A percentile compares a stretch with the other conserved stretches of the same genome.
Evolutionary conservation across 1,140 invertebrate species (phyloP).

Genomic region (Diprion similis): DNA sequence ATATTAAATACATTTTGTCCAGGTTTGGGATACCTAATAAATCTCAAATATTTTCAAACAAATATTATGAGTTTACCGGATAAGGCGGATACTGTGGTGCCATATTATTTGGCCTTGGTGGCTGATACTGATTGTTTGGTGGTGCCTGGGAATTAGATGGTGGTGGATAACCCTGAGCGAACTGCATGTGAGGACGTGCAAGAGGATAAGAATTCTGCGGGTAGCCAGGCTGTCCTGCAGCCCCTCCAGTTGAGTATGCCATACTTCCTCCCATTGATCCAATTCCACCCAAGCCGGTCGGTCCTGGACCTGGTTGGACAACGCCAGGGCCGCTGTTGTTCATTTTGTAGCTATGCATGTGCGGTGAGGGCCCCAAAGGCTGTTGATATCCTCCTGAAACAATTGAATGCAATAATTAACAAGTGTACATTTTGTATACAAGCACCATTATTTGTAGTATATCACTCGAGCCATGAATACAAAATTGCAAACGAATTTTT

Average conservation of each 20-base stretch:
- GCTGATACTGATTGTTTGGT: conserved; percentile 59
- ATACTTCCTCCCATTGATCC: conserved; percentile 54
- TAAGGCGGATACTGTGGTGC: conserved; percentile 58
- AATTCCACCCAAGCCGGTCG: conserved; percentile 52
- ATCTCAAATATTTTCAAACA: no score
- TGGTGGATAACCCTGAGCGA: conserved; percentile 55
- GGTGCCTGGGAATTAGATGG: conserved; percentile 56
- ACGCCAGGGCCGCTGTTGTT: conserved; percentile 55
- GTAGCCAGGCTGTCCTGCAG: conserved; percentile 58
- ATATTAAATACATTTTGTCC: no score
- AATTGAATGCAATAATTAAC: conserved; percentile 32
- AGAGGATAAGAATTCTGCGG: conserved; percentile 58
- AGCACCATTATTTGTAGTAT: no score
- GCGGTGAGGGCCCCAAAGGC: conserved; percentile 68
- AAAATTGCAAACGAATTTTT: conserved; percentile 8
- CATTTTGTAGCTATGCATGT: conserved; percentile 69
- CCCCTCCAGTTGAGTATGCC: conserved; percentile 53
- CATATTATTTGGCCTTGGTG: conserved; percentile 56
- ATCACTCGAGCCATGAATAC: no score
- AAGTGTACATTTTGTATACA: no score
- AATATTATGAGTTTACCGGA: conserved; percentile 40
- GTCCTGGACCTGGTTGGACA: conserved; percentile 53
- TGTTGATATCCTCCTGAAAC: conserved; percentile 65
- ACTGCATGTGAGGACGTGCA: conserved; percentile 56
- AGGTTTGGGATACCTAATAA: no score